A percentile compares a stretch with the other conserved stretches of the same genome.
Evolutionary conservation across 2,888 invertebrate species (phyloP).

Genomic region (Athalia circularis): DNA sequence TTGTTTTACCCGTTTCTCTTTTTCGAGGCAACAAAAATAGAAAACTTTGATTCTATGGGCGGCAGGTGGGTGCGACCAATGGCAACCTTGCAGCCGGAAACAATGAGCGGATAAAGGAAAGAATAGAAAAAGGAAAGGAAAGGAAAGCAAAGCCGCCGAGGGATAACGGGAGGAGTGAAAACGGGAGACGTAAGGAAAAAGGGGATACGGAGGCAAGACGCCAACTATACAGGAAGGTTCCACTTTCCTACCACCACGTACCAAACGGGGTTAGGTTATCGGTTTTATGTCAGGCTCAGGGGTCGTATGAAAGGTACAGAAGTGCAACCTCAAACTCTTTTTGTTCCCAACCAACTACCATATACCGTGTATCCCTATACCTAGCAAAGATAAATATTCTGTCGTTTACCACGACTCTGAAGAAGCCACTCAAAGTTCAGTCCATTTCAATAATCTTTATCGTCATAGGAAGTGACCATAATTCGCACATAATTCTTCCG

Average conservation of each 20-base stretch:
- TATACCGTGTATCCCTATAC: too few species aligned
- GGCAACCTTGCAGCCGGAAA: too few species aligned
- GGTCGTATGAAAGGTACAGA: slow-evolving; percentile 32
- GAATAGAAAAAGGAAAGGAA: neutral
- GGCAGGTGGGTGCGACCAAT: too few species aligned
- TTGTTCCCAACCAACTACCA: slow-evolving; percentile 5
- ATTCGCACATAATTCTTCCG: too few species aligned
- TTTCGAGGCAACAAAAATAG: too few species aligned
- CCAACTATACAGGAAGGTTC: slow-evolving; percentile 28
- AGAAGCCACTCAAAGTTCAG: neutral
- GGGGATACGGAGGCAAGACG: slow-evolving; percentile 36
- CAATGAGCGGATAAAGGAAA: too few species aligned
- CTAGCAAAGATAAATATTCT: slow-evolving; percentile 37
- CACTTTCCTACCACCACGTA: slow-evolving; percentile 16
- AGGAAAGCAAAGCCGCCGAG: slow-evolving; percentile 14
- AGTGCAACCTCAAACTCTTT: slow-evolving; percentile 37
- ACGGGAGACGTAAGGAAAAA: slow-evolving; percentile 8
- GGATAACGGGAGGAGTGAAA: neutral
- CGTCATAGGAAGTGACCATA: too few species aligned
- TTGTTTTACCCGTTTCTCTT: too few species aligned
- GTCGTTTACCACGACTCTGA: slow-evolving; percentile 7
- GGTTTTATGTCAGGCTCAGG: slow-evolving; percentile 44
- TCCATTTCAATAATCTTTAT: neutral
- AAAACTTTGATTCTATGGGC: too few species aligned
- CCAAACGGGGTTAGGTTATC: slow-evolving; percentile 24